Evolutionary conservation across 2,888 invertebrate species (phyloP).

Genomic region (Harmothoe impar): DNA sequence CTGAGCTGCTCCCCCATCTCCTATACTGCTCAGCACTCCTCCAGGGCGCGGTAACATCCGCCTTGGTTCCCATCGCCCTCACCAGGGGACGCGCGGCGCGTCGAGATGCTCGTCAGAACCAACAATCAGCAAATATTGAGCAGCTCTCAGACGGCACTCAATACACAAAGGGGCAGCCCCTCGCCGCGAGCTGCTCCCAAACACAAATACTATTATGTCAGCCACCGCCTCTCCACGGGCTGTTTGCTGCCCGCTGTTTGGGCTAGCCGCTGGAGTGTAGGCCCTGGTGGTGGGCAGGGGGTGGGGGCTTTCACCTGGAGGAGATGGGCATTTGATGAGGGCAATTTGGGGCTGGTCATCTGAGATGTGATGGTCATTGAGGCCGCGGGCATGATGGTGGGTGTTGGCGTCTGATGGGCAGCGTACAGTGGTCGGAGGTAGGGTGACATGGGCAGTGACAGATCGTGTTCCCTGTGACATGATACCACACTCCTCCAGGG

Average conservation of each 20-base stretch:
- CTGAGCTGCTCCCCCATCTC: not conserved
- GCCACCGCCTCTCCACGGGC: not conserved
- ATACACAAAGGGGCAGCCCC: constrained; percentile 15
- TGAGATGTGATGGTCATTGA: constrained; percentile 23
- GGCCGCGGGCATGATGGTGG: no score
- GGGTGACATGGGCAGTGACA: no score
- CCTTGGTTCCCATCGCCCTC: not conserved
- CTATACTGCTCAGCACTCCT: constrained; percentile 7
- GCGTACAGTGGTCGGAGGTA: no score
- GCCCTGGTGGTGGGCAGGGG: not conserved
- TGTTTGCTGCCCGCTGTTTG: not conserved
- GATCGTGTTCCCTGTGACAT: no score
- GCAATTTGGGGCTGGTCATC: not conserved
- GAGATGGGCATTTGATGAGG: constrained; percentile 22
- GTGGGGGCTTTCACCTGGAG: constrained; percentile 18
- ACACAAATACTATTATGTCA: constrained; percentile 45
- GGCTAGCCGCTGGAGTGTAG: not conserved
- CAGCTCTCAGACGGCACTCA: constrained; percentile 10
- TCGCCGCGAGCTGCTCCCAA: not conserved
- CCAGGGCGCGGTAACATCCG: not conserved
- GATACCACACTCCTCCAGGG: no score
- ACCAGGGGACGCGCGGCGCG: not conserved
- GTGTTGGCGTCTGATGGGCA: no score
- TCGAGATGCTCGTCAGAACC: not conserved
- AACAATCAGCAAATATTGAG: constrained; percentile 39